Evolutionary conservation across 2,113 vertebrate genomes (phyloP).

Genomic region (Tenrec ecaudatus): DNA sequence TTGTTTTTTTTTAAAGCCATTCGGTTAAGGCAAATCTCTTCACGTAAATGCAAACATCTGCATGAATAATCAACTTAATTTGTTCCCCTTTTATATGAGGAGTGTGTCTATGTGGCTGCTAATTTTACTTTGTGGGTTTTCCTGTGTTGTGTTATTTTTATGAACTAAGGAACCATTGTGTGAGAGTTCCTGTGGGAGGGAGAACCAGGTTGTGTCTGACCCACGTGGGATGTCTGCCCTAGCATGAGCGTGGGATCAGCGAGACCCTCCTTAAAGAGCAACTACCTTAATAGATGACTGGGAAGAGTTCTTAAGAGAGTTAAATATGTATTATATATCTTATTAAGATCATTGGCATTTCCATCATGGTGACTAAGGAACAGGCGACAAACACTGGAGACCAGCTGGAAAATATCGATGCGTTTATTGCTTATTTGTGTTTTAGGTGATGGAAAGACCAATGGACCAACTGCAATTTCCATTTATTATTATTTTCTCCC

Average conservation of each 20-base stretch:
- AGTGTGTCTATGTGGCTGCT: neutral
- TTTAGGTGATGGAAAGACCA: neutral
- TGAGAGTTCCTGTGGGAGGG: neutral
- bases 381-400: neutral
- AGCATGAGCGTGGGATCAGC: neutral
- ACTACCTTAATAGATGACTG: neutral
- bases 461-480: neutral
- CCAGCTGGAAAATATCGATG: neutral
- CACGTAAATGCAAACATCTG: neutral
- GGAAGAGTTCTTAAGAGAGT: neutral
- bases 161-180: neutral
- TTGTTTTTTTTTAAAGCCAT: neutral
- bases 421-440: neutral
- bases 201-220: neutral
- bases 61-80: constrained; percentile 36
- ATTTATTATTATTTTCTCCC: neutral
- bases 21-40: neutral
- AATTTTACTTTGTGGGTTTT: neutral
- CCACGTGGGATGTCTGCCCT: neutral
- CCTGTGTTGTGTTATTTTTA: neutral
- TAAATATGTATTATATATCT: neutral
- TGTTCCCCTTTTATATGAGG: neutral
- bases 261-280: neutral
- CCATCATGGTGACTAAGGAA: neutral
- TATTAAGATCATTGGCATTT: neutral